Evolutionary conservation across 2,888 invertebrate species (phyloP), one percentile per base, ranked within the genome.

Genomic region (Polylopha cassiicola): DNA sequence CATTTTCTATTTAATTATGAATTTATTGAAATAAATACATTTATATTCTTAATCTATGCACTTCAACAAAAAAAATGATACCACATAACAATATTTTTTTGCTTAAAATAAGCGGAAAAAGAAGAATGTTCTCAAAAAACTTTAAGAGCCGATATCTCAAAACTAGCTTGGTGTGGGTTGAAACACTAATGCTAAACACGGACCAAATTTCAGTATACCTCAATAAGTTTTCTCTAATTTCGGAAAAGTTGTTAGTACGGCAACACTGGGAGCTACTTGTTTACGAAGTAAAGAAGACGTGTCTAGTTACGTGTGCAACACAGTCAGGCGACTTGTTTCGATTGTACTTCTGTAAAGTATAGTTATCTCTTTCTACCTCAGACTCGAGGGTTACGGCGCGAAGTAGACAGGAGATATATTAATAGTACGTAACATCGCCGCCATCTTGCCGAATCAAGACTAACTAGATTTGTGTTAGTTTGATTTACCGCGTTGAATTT

Each of bases 271-370:
- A 49, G 56, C 58, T 55, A 66, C 70, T 81, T 84, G 81, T 82
- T 84, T 82, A 81, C 78, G 73, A 75, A 70, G 69, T 41, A 73
- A 66, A 73, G 74, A 75, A 76, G 80, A 82, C 82, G 82, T 82
- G 82, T 82, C 80, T 79, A 67, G 79, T 82, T 82, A 82, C 84
- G 82, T 82, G 73, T 78, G 74, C 79, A 73, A 66, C 71, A 69
- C 72, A 70, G 30, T 41, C 41, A 41, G 41, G 41, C 41, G 41
- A n/a, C 41, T 41, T 41, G 41, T 66, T 65, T 62, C 60, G 56
- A 65, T 61, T 63, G 61, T 55, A 63, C 62, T 65, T 71, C 75
- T 73, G 73, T 67, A 63, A 75, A 61, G 47, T 64, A 61, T 62
- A 53, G 47, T 62, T 61, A 48, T 77, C 79, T 69, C 74, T 61